phyloP scores from a whole-genome alignment of 2,113 vertebrate species.

The Pygoscelis antarcticus region DNA sequence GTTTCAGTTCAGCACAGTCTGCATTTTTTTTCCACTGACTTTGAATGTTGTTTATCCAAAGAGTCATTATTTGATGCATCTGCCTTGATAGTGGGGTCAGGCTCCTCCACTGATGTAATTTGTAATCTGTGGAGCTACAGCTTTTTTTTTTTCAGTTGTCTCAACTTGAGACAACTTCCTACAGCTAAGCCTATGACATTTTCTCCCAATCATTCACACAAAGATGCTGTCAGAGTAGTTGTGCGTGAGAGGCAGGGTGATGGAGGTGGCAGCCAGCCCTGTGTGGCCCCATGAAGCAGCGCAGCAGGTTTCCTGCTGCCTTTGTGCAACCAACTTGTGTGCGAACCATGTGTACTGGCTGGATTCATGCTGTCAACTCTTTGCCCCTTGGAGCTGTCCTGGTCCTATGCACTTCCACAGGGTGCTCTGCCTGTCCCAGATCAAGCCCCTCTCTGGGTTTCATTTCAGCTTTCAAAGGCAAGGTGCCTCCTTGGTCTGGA shows the following conservation, averaged over 20 bases:
- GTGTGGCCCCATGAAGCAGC: accelerated
- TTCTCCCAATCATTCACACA: not conserved
- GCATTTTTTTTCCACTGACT: not conserved
- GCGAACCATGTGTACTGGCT: not conserved
- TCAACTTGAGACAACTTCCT: not conserved
- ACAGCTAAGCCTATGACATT: accelerated
- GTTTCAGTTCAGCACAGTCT: not conserved
- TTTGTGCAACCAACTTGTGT: accelerated
- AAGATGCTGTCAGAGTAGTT: not conserved
- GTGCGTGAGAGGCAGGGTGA: not conserved
- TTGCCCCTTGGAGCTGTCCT: not conserved
- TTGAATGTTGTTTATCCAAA: not conserved
- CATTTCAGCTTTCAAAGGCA: not conserved
- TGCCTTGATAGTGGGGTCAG: not conserved
- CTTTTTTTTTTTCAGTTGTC: not conserved
- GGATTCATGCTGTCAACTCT: accelerated
- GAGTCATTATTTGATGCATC: not conserved
- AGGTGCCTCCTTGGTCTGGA: not conserved
- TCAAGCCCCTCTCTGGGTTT: not conserved
- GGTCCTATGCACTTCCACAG: not conserved
- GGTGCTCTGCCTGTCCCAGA: not conserved
- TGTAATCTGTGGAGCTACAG: not conserved
- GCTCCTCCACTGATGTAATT: not conserved
- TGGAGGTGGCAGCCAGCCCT: not conserved
- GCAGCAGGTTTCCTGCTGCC: not conserved